Base-by-base conservation (phyloP, 2,797 vertebrate genomes). In the Calcarius lapponicus region DNA sequence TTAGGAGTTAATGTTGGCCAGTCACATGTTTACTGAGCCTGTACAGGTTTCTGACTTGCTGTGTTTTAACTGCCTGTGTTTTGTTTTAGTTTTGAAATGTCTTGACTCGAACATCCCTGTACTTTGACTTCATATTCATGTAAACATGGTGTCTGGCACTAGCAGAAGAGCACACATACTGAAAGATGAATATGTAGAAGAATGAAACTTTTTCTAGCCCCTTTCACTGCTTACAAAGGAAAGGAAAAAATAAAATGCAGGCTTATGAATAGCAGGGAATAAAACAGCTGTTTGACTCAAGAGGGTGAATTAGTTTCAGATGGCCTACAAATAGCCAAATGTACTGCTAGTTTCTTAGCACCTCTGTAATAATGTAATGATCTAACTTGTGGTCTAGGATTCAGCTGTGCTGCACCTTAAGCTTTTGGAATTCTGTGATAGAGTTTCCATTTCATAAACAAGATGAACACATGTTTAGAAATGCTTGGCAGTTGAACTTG, bases 401-500 rank as follows among this genome's bases (percentile, higher is more conserved):
- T 95, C 40, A 94, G 88, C 83, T 92, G 10, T 69, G 34, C 67
- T 56, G n/a, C 64, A 89, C 47, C 62, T 92, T 86, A 69, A 28
- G 71, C 42, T 91, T 97, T 96, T 75, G 60, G 78, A 72, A 65
- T 93, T 89, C 26, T 66, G 17, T 72, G 81, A 25, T 61, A 86
- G 48, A 78, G 50, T 96, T 97, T 89, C 56, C 19, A 64, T 85
- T 96, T 91, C 60, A 62, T 92, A 91, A 95, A 86, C 56, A 95
- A 82, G 81, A 70, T 2, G 15, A 97, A 78, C 56, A 81, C 54
- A 67, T 88, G 4, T 96, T 97, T 95, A 94, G 81, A 97, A 97
- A 85, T 81, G 60, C 51, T 96, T 97, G 93, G 96, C 92, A 91
- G 85, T 93, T 83, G 73, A 96, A 90, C 75, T 95, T 96, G 94